phyloP scores from a whole-genome alignment of 2,113 vertebrate species.

The Oncorhynchus nerka region DNA sequence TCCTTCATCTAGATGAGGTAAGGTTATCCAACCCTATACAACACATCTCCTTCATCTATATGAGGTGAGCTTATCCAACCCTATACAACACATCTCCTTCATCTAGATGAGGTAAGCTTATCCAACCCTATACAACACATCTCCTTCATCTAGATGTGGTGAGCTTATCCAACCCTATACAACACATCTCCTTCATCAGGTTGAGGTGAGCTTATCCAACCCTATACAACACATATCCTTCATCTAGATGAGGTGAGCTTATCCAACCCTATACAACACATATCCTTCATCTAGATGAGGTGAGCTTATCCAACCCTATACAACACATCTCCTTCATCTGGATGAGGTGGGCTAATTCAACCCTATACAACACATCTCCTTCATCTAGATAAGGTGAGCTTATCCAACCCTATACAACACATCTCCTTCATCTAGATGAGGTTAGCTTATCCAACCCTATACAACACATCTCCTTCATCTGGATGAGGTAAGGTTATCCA shows the following conservation, averaged over 20 bases:
- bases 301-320: constrained; percentile 30
- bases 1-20: constrained; percentile 81
- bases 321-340: constrained; percentile 58
- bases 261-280: too few relatives aligned
- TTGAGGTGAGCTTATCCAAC: too few relatives aligned
- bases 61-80: constrained; percentile 68
- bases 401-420: not conserved
- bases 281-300: constrained; percentile 79
- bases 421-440: constrained; percentile 77
- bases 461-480: too few relatives aligned
- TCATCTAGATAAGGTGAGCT: constrained; percentile 81
- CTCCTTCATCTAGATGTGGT: too few relatives aligned
- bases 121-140: too few relatives aligned
- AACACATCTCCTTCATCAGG: too few relatives aligned
- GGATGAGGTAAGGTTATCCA: too few relatives aligned
- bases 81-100: not conserved
- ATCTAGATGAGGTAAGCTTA: too few relatives aligned
- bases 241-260: too few relatives aligned
- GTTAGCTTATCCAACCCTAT: constrained; percentile 46
- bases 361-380: not conserved
- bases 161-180: too few relatives aligned
- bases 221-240: too few relatives aligned
- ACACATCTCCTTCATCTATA: constrained; percentile 67
- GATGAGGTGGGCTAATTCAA: constrained; percentile 74
- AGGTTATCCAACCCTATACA: not conserved